A percentile compares a stretch with the other conserved stretches of the same genome.
phyloP scores from a whole-genome alignment of 2,113 vertebrate species.

The zebrafish (Danio rerio) region GRCz12tu NC_133187.1:45769001-45769500 shows the following conservation, averaged over 20 bases:
- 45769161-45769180: too few relatives aligned
- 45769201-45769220: neutral
- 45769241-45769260: neutral
- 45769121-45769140: neutral
- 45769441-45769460: neutral
- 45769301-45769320: neutral
- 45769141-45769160: neutral
- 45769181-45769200: too few relatives aligned
- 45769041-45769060: neutral
- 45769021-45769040: too few relatives aligned
- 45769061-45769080: conserved; percentile 25
- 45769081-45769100: neutral
- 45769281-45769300: conserved; percentile 12
- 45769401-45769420: neutral
- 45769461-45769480: neutral
- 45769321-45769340: conserved; percentile 10
- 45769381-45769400: neutral
- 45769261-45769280: neutral
- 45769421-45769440: neutral
- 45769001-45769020: too few relatives aligned
- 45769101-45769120: neutral
- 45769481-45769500: neutral
- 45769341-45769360: neutral
- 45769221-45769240: neutral
- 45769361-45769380: neutral